Evolutionary conservation across 2,113 vertebrate genomes (phyloP), one percentile per base, ranked within the genome.

Genomic region (Pangasianodon gigas): DNA sequence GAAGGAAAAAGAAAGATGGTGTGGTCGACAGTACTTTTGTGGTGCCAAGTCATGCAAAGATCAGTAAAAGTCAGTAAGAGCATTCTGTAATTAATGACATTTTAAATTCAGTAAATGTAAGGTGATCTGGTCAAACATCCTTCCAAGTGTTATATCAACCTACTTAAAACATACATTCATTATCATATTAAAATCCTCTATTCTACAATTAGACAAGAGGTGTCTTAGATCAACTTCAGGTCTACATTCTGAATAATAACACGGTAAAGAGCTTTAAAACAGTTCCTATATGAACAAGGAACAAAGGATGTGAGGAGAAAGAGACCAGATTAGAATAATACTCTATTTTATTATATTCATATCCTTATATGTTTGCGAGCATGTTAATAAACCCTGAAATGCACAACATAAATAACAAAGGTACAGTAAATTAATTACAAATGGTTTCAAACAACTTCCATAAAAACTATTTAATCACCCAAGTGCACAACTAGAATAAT

Each of bases 401-500:
- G 32, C 82, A 87, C 84, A 90, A 88, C 84, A 91, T 56, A 89
- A 88, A 60, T 48, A 91, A 86, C 69, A 46, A 82, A 54, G 7
- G 26, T 41, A 46, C 37, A 85, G 48, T 80, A 74, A 86, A 87
- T 71, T 3, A 80, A 44, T 52, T 51, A 16, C n/a, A 82, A 46
- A 54, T 37, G 13, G 67, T 62, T 60, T 69, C 56, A 54, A 56
- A 81, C 67, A 87, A 77, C 46, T 46, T 29, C 21, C 85, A 62
- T 88, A 56, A 46, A 46, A 10, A 85, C 29, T 19, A 21, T 29
- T 52, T 48, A 41, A 85, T 51, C 54, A 89, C 86, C 19, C 18
- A 85, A 87, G 89, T 88, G 91, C 83, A 82, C 29, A 80, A 88
- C 29, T 51, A 37, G 52, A 71, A 75, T 81, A 91, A 90, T 86